Evolutionary conservation across 2,797 vertebrate genomes (phyloP).

Genomic region (Myripristis murdjan): DNA sequence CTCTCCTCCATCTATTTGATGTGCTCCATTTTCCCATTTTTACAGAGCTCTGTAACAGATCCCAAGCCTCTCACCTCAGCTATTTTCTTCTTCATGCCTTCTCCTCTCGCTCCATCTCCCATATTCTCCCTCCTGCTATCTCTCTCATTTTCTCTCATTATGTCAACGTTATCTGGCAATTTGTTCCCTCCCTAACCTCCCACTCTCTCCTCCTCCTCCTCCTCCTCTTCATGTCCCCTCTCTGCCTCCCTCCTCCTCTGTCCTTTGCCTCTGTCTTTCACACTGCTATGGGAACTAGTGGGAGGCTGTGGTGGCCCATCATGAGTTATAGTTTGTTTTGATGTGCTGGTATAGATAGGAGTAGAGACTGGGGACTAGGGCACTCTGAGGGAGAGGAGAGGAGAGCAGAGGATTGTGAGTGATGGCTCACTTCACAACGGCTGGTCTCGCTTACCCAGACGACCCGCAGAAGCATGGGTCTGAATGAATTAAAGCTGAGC

Average conservation of each 20-base stretch:
- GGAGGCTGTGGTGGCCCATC: conserved; percentile 66
- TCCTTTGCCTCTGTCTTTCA: conserved; percentile 27
- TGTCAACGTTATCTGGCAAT: conserved; percentile 66
- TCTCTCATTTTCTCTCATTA: conserved; percentile 64
- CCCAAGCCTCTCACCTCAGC: conserved; percentile 25
- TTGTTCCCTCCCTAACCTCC: conserved; percentile 65
- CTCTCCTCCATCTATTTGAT: conserved; percentile 35
- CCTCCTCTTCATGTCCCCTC: conserved; percentile 6
- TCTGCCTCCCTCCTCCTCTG: background rate
- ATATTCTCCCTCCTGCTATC: conserved; percentile 39
- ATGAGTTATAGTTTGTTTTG: conserved; percentile 85
- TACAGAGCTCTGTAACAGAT: background rate
- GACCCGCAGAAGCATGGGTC: conserved; percentile 23
- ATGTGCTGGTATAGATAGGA: conserved; percentile 76
- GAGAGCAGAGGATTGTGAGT: conserved; percentile 18
- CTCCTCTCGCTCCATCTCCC: conserved; percentile 26
- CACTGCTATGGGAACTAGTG: conserved; percentile 72
- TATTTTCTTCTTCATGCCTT: conserved; percentile 13
- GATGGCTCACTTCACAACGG: conserved; percentile 42
- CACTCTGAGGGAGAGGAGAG: conserved; percentile 14
- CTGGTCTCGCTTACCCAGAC: conserved; percentile 30
- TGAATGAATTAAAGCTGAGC: conserved; percentile 38
- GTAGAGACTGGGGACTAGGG: conserved; percentile 50
- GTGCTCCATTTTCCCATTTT: conserved; percentile 43
- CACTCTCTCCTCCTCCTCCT: conserved; percentile 36